Evolutionary conservation across 1,140 invertebrate species (phyloP), one percentile per base, ranked within the genome.

Genomic region (Sarcophaga peregrina): DNA sequence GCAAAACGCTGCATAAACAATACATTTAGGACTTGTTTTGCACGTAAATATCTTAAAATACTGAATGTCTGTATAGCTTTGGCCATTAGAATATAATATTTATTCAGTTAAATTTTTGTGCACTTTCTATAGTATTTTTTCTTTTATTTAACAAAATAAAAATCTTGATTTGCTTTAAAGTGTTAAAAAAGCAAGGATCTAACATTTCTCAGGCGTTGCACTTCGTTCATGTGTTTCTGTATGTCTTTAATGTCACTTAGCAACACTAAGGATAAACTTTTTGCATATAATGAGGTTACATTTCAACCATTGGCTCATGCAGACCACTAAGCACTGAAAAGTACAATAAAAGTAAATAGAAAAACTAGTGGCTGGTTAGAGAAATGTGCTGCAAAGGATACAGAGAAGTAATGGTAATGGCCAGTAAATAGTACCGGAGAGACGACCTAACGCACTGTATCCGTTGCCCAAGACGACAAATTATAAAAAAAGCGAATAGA

Each of bases 281-380:
- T 68, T 68, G 58, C n/a, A 20, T n/a, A 17, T 68, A 20, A 68
- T 68, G 58, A 68, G 58, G 58, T 68, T 68, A 20, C 17, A 20
- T 68, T 20, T 68, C 58, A 68, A 68, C 58, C 58, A 68, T 68
- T 68, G 58, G n/a, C 17, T 9, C n/a, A 8, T 20, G 20, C 62
- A n/a, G 7, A 25, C 62, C 17, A 68, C 62, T 68, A 68, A 68
- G n/a, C 62, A 68, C 62, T 68, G 10, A n/a, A 68, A 68, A 68
- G 17, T 20, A 25, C 9, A 20, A 68, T 68, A 9, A 17, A 68
- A 68, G 2, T 9, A 20, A 68, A 68, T 9, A 68, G 17, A 25
- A 68, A 68, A 68, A 37, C 25, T 37, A 4, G 25, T 37, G 25
- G 25, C 25, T 37, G 25, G n/a, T n/a, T 5, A 8, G 58, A 62